Evolutionary conservation across 2,797 vertebrate genomes (phyloP), one percentile per base, ranked within the genome.

Genomic region (Sebastes vulpes): DNA sequence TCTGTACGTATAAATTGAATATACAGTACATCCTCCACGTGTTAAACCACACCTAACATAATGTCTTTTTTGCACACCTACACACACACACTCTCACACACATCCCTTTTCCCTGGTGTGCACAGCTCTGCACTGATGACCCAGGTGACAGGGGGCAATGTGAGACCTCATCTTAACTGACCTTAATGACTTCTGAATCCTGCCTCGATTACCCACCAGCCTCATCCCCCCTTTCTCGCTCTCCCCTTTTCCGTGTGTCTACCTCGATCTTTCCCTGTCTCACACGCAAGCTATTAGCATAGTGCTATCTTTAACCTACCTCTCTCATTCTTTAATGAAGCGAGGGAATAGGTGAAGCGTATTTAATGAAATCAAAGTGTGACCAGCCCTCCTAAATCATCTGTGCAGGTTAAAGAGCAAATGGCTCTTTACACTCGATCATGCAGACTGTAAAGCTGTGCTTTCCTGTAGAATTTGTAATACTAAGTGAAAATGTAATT

Each of bases 311-410:
- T 91, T 91, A 92, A 93, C 87, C 81, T 78, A 71, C 83, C 75
- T 82, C 82, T 77, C 84, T 90, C 76, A 87, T 87, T 92, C 87
- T 91, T 92, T 94, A 93, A 93, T 93, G 90, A 91, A 86, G 81
- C 76, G 50, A 76, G 90, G 87, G 90, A 91, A 89, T 91, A 91
- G 83, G 86, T 90, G 89, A 89, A 84, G 77, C 35, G 71, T 89
- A 77, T 85, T 89, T 87, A 91, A 92, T 91, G 89, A 83, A 92
- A 93, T 86, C 83, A 79, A 75, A 90, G 79, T 89, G 83, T 86
- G 88, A 86, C 77, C 83, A 83, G 78, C 60, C 59, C 64, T 67
- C 66, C 73, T 82, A 76, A 91, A 84, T 88, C 75, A 91, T 88
- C 82, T 53, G 74, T n/a, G 29, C 76, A 87, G 83, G 90, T 90